Conservation (phyloP, 2,888 invertebrate species). For the Agonopterix arenella region DNA sequence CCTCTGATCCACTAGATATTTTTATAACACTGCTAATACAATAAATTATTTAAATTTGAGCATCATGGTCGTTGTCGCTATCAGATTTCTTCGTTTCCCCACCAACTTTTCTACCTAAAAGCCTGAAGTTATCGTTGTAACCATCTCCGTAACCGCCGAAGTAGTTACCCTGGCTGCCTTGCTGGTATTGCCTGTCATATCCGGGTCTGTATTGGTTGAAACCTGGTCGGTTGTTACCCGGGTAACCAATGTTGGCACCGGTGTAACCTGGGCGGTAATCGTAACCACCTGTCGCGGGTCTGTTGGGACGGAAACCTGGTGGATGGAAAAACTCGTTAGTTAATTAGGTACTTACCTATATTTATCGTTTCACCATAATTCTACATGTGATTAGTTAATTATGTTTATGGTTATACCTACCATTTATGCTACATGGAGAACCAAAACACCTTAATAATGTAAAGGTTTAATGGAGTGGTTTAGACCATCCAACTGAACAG, state of each 20-base stretch:
- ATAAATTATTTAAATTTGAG: background rate
- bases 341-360: no score
- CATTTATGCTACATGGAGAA: no score
- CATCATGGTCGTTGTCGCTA: slow-evolving; percentile 10
- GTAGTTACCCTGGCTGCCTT: slow-evolving; percentile 41
- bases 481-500: no score
- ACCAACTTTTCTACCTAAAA: slow-evolving; percentile 43
- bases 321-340: background rate
- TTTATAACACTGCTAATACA: no score
- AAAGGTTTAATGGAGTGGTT: no score
- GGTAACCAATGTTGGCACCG: slow-evolving; percentile 18
- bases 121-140: slow-evolving; percentile 45
- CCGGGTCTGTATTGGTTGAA: slow-evolving; percentile 20
- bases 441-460: no score
- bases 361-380: no score
- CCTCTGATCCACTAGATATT: no score
- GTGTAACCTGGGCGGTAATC: slow-evolving; percentile 26
- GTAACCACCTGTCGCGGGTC: slow-evolving; percentile 34
- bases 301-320: slow-evolving; percentile 42
- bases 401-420: no score
- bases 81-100: slow-evolving; percentile 43
- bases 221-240: slow-evolving; percentile 21
- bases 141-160: slow-evolving; percentile 47
- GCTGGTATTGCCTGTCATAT: slow-evolving; percentile 25
- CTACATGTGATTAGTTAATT: no score